Base-by-base conservation (phyloP, 1,140 invertebrate species). In the Vanessa atalanta region DNA sequence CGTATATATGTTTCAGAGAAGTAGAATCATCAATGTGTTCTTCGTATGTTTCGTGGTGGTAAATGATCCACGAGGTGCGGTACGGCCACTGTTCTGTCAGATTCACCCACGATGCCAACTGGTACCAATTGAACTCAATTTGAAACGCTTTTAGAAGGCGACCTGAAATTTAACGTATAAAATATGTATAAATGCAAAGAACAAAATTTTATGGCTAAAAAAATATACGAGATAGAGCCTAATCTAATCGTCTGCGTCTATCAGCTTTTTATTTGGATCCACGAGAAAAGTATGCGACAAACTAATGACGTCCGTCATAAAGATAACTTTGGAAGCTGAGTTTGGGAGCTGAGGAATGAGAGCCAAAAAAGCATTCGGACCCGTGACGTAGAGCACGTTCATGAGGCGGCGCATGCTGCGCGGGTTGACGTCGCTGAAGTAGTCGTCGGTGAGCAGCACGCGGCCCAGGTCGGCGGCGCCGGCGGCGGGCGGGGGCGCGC, bases 21-120 rank as follows among this genome's bases (percentile, higher is more conserved):
- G 96, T 95, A 68, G 94, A 95, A 88, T 99, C 98, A 68, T 99
- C 98, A 14, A 98, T 94, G 69, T 94, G 95, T 51, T 98, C 97
- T 86, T 99, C 98, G 82, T 95, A 96, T 69, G 96, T 95, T 89
- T 99, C 98, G 87, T 97, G 98, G 90, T 98, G 96, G 77, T 99
- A 95, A 70, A 99, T 99, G 77, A 99, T 97, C 98, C 98, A 99
- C 15, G 98, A 99, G 13, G 98, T 98, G 70, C 98, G 94, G 89
- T 98, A 98, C 0, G 99, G 98, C 99, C 99, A 99, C 90, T 99
- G 99, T 90, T 99, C 99, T 0, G 98, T 99, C 47, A 99, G 96
- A 90, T 99, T 99, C 63, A 99, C 97, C 98, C 98, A 99, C 66
- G 97, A 97, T 65, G 98, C 97, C 76, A 99, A 93, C 79, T 98